Base-by-base conservation (phyloP, 2,888 invertebrate genomes). In the Drosophila niveifrons region DNA sequence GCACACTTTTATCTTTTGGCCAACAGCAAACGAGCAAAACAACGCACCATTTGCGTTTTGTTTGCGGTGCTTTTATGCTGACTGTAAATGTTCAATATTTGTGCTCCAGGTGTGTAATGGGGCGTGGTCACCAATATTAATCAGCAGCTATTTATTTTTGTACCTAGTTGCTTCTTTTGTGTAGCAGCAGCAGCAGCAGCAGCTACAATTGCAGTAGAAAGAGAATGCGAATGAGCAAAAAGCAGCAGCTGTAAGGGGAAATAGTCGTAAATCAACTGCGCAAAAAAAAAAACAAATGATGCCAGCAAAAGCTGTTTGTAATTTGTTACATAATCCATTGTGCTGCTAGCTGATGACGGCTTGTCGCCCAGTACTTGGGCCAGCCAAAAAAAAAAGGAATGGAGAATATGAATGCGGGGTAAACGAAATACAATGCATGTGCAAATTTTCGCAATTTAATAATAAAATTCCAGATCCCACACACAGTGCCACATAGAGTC, bases 371-470 rank as follows among this genome's bases (percentile, higher is more conserved):
- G 58, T 44, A 17, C 11, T 36, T n/a, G n/a, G 34, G 13, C 23
- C 23, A 23, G 39, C 36, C 39, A n/a, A 55, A 17, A 44, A 43
- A 29, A 18, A 23, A 23, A 6, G 23, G 6, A 23, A 2, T 4
- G 23, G 0, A 23, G 15, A 4, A 36, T 11, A 3, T n/a, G 31
- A 10, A 9, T 36, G 7, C 39, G 36, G 41, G 28, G 23, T 13
- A 46, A 47, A 23, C 28, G 36, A 43, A 50, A 55, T 64, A 61
- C 77, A 77, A 66, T 78, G 71, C 68, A 74, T 74, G 61, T 61
- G 69, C 72, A 79, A 80, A 76, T 71, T 62, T 76, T 64, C 43
- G 66, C 80, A 72, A 86, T 86, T 71, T 86, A 82, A 82, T 82
- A 86, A 80, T 75, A 86, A 78, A 72, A 86, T 86, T 82, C 86